Conservation (phyloP, 2,888 invertebrate species). For the Eupithecia insigniata region DNA sequence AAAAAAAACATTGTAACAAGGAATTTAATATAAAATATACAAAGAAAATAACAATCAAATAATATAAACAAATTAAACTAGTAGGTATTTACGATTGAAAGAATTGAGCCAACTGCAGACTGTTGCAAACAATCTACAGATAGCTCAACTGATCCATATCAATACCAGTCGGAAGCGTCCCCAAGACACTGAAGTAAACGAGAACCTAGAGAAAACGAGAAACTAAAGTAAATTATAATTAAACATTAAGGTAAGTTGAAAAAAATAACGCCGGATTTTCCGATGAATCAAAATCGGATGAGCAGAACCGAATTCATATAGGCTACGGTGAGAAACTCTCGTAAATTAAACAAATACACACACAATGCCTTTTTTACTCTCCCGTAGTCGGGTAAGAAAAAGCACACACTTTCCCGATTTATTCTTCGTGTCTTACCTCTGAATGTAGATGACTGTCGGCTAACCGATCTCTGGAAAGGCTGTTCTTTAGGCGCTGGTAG, state of each 20-base stretch:
- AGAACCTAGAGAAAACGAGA: too few relatives aligned
- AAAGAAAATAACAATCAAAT: too few relatives aligned
- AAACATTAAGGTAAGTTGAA: not conserved
- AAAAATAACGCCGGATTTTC: not conserved
- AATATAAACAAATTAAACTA: too few relatives aligned
- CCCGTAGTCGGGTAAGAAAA: not conserved
- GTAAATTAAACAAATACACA: not conserved
- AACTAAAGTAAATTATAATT: not conserved
- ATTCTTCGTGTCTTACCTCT: slow-evolving; percentile 14
- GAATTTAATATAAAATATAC: not conserved
- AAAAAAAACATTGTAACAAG: not conserved
- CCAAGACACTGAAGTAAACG: too few relatives aligned
- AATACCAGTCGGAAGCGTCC: too few relatives aligned
- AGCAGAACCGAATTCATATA: too few relatives aligned
- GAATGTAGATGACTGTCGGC: slow-evolving; percentile 11
- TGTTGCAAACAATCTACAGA: too few relatives aligned
- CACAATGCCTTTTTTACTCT: not conserved
- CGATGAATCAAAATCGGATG: not conserved
- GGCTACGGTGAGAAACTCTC: not conserved
- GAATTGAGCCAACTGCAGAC: too few relatives aligned
- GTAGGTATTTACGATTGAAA: too few relatives aligned
- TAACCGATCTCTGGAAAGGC: slow-evolving; percentile 15
- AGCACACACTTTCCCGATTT: not conserved
- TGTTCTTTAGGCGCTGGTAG: not conserved
- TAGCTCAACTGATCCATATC: too few relatives aligned